Conservation (phyloP, 2,888 invertebrate genomes). For the Torymus aiolomorphi region DNA sequence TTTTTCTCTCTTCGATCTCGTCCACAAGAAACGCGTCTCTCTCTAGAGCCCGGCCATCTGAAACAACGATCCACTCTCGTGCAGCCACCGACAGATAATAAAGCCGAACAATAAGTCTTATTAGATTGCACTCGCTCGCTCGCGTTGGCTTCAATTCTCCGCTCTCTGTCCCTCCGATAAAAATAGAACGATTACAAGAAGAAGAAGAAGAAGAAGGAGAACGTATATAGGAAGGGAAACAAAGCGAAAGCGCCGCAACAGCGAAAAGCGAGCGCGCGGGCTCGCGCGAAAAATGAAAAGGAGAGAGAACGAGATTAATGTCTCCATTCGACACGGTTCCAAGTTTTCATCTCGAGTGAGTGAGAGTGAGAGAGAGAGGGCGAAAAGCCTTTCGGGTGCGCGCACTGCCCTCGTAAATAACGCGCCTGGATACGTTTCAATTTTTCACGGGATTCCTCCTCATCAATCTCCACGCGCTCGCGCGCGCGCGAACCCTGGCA, state of each 20-base stretch:
- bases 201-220: background rate
- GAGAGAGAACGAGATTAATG: constrained; percentile 56
- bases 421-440: constrained; percentile 59
- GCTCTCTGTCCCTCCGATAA: background rate
- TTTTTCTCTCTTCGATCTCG: too few species aligned
- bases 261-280: background rate
- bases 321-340: constrained; percentile 57
- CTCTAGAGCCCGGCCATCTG: too few species aligned
- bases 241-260: background rate
- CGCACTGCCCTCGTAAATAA: constrained; percentile 54
- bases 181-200: constrained; percentile 10
- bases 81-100: constrained; percentile 30
- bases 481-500: background rate
- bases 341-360: constrained; percentile 57
- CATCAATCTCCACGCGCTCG: constrained; percentile 55
- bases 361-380: background rate
- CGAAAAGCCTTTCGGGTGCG: constrained; percentile 1
- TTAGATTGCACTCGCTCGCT: constrained; percentile 5
- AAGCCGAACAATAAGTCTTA: constrained; percentile 32
- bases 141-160: too few species aligned
- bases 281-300: background rate
- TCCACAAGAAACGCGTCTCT: too few species aligned
- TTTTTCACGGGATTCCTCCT: constrained; percentile 58
- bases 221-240: background rate
- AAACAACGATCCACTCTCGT: background rate